Conservation (phyloP, 1,140 invertebrate species). For the Papilio xuthus region DNA sequence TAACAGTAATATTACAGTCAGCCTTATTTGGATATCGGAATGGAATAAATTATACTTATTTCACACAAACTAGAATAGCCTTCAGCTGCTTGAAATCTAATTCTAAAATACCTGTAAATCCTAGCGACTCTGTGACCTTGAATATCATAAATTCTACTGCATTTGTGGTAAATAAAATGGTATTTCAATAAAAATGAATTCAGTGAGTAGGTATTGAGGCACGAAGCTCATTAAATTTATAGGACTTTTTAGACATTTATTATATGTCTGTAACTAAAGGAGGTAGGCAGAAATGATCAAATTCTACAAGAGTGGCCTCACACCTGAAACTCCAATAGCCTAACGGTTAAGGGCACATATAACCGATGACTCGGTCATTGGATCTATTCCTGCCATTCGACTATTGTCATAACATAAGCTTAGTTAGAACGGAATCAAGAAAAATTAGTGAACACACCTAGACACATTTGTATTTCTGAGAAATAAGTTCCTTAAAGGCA, state of each 20-base stretch:
- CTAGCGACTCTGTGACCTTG: neutral
- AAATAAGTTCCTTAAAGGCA: neutral
- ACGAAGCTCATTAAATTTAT: neutral
- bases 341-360: too few species aligned
- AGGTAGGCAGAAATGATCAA: neutral
- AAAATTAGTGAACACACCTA: neutral
- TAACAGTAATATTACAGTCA: neutral
- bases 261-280: neutral
- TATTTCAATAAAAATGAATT: neutral
- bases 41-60: slow-evolving; percentile 4
- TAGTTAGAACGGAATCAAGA: too few species aligned
- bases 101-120: neutral
- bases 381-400: too few species aligned
- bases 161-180: neutral
- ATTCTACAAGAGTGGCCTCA: too few species aligned
- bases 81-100: neutral
- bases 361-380: too few species aligned
- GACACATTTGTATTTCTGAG: too few species aligned
- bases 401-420: too few species aligned
- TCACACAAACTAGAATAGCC: neutral
- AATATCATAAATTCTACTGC: neutral
- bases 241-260: neutral
- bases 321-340: too few species aligned
- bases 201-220: neutral
- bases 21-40: neutral